phyloP scores from a whole-genome alignment of 2,113 vertebrate genomes.

The Erythrocercus mccallii region DNA sequence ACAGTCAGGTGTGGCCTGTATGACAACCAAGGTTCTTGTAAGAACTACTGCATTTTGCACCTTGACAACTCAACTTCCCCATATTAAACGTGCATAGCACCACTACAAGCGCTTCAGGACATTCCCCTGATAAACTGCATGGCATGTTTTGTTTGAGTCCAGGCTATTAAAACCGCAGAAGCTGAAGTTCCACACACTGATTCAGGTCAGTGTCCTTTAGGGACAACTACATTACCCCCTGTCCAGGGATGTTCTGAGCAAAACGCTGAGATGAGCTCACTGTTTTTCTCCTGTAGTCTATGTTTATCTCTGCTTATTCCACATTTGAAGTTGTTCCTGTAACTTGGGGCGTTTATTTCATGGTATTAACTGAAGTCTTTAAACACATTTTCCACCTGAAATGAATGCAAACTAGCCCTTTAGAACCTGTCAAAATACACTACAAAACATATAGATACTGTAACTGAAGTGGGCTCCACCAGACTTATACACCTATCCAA shows the following conservation, averaged over 20 bases:
- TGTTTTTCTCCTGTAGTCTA: not conserved
- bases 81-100: fast-evolving
- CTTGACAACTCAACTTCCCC: not conserved
- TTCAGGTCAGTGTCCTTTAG: not conserved
- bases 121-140: not conserved
- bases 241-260: not conserved
- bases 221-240: not conserved
- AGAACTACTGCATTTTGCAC: not conserved
- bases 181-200: not conserved
- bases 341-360: not conserved
- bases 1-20: not conserved
- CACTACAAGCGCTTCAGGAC: not conserved
- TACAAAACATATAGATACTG: not conserved
- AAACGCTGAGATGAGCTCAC: fast-evolving
- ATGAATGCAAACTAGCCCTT: not conserved
- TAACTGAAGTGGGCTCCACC: not conserved
- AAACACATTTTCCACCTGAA: not conserved
- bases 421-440: not conserved
- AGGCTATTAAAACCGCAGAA: not conserved
- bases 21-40: not conserved
- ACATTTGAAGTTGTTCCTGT: not conserved
- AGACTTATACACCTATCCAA: not conserved
- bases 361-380: not conserved
- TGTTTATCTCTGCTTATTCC: not conserved
- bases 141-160: not conserved